These are phyloP conservation scores for Poeciliopsis prolifica DNA, from an alignment of 2,113 vertebrate genomes.

Conservation along the genomic window DNA sequence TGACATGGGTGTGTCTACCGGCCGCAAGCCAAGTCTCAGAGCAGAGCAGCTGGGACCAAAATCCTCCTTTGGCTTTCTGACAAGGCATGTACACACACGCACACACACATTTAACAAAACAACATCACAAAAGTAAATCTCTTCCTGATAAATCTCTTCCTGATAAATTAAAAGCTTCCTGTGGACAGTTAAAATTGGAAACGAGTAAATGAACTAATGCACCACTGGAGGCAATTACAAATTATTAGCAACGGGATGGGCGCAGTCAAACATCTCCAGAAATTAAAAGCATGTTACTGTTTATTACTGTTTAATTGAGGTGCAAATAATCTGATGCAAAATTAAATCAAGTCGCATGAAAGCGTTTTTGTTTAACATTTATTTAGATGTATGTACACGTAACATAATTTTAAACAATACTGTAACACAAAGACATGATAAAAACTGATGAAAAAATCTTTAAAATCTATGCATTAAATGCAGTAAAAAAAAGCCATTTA, in stretches of 20 bases:
- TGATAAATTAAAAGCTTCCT: slow-evolving; percentile 56
- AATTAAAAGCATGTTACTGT: background rate
- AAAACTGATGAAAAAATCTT: too few relatives aligned
- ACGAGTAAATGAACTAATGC: background rate
- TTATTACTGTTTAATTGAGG: background rate
- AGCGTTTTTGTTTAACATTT: background rate
- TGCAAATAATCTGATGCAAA: background rate
- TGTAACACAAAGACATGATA: too few relatives aligned
- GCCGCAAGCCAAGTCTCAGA: slow-evolving; percentile 64
- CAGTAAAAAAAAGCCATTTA: too few relatives aligned
- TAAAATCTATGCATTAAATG: too few relatives aligned
- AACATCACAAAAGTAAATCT: slow-evolving; percentile 20
- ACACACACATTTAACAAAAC: background rate
- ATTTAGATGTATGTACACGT: too few relatives aligned
- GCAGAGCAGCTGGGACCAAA: slow-evolving; percentile 72
- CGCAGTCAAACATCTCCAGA: background rate
- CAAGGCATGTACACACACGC: slow-evolving; percentile 21
- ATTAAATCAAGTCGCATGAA: background rate
- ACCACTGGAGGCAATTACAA: background rate
- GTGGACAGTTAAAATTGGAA: slow-evolving; percentile 23
- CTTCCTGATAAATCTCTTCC: slow-evolving; percentile 45
- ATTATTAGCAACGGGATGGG: too few relatives aligned
- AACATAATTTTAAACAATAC: too few relatives aligned
- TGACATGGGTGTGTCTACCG: slow-evolving; percentile 65
- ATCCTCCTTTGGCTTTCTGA: slow-evolving; percentile 68